phyloP scores from a whole-genome alignment of 2,797 vertebrate genomes.

The Pseudochaenichthys georgianus region DNA sequence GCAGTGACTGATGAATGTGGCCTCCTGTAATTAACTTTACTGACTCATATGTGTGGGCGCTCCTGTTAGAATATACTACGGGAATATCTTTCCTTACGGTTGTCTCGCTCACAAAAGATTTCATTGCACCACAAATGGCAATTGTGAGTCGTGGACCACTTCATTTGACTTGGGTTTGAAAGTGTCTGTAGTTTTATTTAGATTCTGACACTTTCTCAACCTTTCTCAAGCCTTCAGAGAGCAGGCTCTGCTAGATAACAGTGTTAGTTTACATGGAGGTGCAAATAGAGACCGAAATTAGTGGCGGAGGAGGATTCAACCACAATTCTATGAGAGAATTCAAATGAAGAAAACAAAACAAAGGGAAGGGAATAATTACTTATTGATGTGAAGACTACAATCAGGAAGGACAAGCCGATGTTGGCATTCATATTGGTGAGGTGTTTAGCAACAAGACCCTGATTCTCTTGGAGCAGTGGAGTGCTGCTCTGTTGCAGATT shows the following conservation, averaged over 20 bases:
- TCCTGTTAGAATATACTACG: background rate
- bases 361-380: background rate
- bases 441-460: slow-evolving; percentile 12
- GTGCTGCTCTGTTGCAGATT: slow-evolving; percentile 31
- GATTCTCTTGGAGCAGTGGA: slow-evolving; percentile 8
- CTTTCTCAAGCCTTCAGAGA: slow-evolving; percentile 4
- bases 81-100: background rate
- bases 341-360: background rate
- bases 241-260: background rate
- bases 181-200: background rate
- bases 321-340: background rate
- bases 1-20: slow-evolving; percentile 10
- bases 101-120: background rate
- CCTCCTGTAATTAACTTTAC: slow-evolving; percentile 13
- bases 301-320: background rate
- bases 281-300: slow-evolving; percentile 4
- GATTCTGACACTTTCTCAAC: background rate
- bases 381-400: background rate
- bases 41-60: too few species aligned
- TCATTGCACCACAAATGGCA: background rate
- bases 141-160: background rate
- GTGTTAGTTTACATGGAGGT: background rate
- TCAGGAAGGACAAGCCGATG: background rate
- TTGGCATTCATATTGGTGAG: slow-evolving; percentile 8
- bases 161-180: background rate